Percentiles rank a stretch among this genome's conserved stretches.
Evolutionary conservation across 2,888 invertebrate species (phyloP).

Genomic region (Imbricaverruca yamaguchii): DNA sequence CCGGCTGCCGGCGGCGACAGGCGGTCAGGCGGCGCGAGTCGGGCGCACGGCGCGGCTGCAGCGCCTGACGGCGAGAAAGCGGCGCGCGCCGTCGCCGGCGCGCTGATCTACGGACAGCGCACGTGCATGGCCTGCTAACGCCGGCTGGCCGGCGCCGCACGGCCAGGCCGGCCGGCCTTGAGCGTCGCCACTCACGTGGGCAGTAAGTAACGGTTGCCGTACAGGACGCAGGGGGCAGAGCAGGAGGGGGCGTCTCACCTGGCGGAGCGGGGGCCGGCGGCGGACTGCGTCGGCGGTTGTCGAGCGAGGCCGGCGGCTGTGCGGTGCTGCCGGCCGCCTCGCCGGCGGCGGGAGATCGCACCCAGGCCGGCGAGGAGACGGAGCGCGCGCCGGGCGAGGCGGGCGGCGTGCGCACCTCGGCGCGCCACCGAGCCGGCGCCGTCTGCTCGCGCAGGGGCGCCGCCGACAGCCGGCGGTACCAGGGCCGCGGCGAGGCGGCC

Average conservation of each 20-base stretch:
- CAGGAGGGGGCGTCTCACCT: background rate
- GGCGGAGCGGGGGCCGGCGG: background rate
- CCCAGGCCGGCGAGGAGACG: conserved; percentile 38
- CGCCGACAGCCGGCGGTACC: conserved; percentile 55
- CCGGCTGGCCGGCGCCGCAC: background rate
- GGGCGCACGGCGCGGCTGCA: background rate
- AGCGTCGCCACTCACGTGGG: background rate
- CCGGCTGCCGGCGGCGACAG: conserved; percentile 38
- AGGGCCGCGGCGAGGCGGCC: conserved; percentile 58
- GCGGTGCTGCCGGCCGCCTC: conserved; percentile 40
- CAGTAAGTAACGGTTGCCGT: conserved; percentile 13
- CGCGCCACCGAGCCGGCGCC: conserved; percentile 58
- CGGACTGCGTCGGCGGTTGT: background rate
- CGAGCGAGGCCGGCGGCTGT: conserved; percentile 25
- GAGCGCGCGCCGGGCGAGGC: conserved; percentile 40
- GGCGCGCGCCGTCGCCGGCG: background rate
- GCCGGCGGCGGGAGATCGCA: conserved; percentile 39
- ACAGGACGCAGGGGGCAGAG: background rate
- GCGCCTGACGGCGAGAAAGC: background rate
- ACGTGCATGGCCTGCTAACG: background rate
- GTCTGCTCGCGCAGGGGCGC: conserved; percentile 50
- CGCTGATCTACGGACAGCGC: background rate
- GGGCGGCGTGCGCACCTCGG: conserved; percentile 40
- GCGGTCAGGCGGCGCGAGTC: background rate
- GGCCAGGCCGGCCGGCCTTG: background rate